Base-by-base conservation (phyloP, 2,888 invertebrate genomes). In the Pyrrhosoma nymphula region DNA sequence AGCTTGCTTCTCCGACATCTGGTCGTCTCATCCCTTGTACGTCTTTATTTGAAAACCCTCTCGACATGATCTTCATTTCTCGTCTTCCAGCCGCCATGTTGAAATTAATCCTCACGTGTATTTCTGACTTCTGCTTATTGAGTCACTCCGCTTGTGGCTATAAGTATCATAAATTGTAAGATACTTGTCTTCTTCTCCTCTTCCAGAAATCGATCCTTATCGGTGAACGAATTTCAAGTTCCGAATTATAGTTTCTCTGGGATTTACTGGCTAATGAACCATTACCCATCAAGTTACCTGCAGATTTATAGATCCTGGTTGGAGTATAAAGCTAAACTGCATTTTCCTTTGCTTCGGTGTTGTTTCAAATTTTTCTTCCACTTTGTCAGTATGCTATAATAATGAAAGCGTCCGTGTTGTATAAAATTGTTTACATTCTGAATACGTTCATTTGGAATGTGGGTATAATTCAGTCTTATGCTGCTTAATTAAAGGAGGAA, bases 1-100 rank as follows among this genome's bases (percentile, higher is more conserved):
- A 69, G 69, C n/a, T 39, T 75, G n/a, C 69, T 8, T 63, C 91
- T 63, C 93, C 35, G 26, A 69, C 93, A 93, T 93, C 93, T 93
- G 93, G 47, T n/a, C 63, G 47, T 69, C 35, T 26, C 93, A 47
- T 82, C 39, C 69, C n/a, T 35, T 93, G 69, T 39, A 63, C 69
- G n/a, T 14, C 69, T 63, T 18, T 14, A 93, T 93, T 69, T 69
- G 39, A 91, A 39, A 56, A 2, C n/a, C 20, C 23, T 91, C 39
- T 69, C 93, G 69, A 89, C 89, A 16, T 56, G 56, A 3, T 23
- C 89, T 47, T 26, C 89, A n/a, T 56, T 14, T 89, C 26, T 82
- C 82, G 16, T 30, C n/a, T n/a, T 89, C 1, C 55, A 47, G 4
- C 26, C 56, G 55, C n/a, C 55, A 55, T 56, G 55, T 55, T 89